Evolutionary conservation across 1,140 invertebrate genomes (phyloP), one percentile per base, ranked within the genome.

Genomic region (Drosophila rhopaloa): DNA sequence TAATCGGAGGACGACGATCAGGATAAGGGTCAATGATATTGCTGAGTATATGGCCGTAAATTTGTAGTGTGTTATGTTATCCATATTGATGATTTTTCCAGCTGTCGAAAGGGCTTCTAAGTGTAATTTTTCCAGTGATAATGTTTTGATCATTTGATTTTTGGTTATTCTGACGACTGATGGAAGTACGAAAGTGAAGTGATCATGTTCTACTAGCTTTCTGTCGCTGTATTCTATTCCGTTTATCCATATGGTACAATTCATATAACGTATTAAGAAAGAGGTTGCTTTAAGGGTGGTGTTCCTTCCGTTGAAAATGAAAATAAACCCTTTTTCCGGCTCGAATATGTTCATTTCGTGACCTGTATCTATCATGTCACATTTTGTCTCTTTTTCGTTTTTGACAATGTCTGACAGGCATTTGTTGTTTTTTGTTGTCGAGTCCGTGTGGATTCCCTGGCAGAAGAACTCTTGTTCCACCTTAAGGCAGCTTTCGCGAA

Each of bases 391-490:
- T 8, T 41, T 55, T 38, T 4, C 35, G 16, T 55, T 38, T 1
- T 40, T 55, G 40, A 43, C 9, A 13, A 56, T 56, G 37, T 56
- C 40, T 56, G 54, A 56, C 41, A 56, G 40, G 40, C 54, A 56
- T 56, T 9, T 27, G 19, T 41, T 56, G 40, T 57, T 57, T 24
- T 57, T 32, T 27, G 16, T 32, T 57, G 19, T 24, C 55, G 11
- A 43, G 10, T 44, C 41, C 38, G 24, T 57, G 19, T 46, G 55
- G n/a, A 14, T 41, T 11, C 43, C 43, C 5, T 57, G 55, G 5
- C 38, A 44, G 55, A 57, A 57, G 38, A 57, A 57, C 40, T 57
- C 8, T 5, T 51, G 40, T 4, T 57, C 41, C 24, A 44, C 55
- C 55, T 38, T 38, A 38, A 38, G 10, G 37, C 37, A 57, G 38